phyloP scores from a whole-genome alignment of 2,888 invertebrate genomes.

The Eueremaeus valkanovi region DNA sequence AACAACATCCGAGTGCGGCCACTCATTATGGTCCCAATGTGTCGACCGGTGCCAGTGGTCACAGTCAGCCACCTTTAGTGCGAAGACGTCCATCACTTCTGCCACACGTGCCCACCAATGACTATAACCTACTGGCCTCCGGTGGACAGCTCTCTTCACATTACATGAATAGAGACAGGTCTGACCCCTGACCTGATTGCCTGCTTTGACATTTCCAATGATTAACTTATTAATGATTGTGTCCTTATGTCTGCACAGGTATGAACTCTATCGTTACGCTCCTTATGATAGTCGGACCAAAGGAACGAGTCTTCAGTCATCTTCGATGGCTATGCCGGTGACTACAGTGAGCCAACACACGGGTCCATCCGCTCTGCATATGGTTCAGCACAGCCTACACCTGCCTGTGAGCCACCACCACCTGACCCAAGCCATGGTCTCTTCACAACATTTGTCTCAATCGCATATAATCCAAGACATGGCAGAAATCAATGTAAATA shows the following conservation, averaged over 20 bases:
- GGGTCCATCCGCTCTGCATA: constrained; percentile 17
- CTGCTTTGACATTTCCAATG: neutral
- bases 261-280: constrained; percentile 20
- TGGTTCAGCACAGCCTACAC: constrained; percentile 16
- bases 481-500: constrained; percentile 28
- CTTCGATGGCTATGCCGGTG: neutral
- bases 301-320: neutral
- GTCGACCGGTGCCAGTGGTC: constrained; percentile 12
- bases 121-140: constrained; percentile 2
- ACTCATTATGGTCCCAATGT: neutral
- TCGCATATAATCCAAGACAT: constrained; percentile 20
- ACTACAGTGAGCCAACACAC: constrained; percentile 12
- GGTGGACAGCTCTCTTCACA: neutral
- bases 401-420: neutral
- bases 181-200: no score
- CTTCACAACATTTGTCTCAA: constrained; percentile 29
- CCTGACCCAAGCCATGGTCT: neutral
- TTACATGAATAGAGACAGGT: constrained; percentile 32
- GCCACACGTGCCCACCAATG: constrained; percentile 12
- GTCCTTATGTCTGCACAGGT: neutral
- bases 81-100: constrained; percentile 39
- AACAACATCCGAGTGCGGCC: constrained; percentile 5
- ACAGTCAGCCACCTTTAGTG: constrained; percentile 24
- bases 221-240: neutral
- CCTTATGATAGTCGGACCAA: neutral